Conservation (phyloP, 2,797 vertebrate species). For the Heterohyrax brucei region DNA sequence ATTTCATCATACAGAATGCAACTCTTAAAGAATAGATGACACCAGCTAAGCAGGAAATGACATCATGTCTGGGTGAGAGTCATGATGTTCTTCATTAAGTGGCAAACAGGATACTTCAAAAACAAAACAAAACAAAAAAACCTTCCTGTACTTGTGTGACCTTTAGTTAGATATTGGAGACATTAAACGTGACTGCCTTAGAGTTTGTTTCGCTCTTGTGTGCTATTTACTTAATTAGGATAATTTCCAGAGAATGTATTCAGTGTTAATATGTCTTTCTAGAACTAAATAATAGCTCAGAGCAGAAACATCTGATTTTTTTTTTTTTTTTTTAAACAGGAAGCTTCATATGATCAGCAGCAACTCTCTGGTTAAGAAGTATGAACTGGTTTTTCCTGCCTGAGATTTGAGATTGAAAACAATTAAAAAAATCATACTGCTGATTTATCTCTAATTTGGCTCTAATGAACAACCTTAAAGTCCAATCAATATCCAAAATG, state of each 20-base stretch:
- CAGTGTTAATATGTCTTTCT: background rate
- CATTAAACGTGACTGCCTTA: background rate
- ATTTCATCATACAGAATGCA: background rate
- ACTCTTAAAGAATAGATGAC: background rate
- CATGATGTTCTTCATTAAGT: background rate
- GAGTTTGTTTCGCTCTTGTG: background rate
- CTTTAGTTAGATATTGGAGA: background rate
- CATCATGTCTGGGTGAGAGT: background rate
- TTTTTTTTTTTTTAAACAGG: slow-evolving; percentile 31
- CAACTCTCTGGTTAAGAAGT: background rate
- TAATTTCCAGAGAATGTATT: slow-evolving; percentile 55
- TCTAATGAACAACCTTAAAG: background rate
- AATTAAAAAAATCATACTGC: background rate
- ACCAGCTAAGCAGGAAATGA: background rate
- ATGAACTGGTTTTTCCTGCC: slow-evolving; percentile 65
- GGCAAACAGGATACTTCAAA: background rate
- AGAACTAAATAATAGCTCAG: slow-evolving; percentile 29
- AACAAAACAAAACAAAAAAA: background rate
- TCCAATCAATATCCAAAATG: background rate
- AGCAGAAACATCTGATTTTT: background rate
- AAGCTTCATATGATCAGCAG: background rate
- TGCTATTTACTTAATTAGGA: slow-evolving; percentile 26
- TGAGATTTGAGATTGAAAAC: slow-evolving; percentile 14
- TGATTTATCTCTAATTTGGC: slow-evolving; percentile 16
- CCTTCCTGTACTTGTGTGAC: background rate